These are phyloP conservation scores for Harpegnathos saltator DNA, from an alignment of 1,140 invertebrate species.

Conservation along the genomic window DNA sequence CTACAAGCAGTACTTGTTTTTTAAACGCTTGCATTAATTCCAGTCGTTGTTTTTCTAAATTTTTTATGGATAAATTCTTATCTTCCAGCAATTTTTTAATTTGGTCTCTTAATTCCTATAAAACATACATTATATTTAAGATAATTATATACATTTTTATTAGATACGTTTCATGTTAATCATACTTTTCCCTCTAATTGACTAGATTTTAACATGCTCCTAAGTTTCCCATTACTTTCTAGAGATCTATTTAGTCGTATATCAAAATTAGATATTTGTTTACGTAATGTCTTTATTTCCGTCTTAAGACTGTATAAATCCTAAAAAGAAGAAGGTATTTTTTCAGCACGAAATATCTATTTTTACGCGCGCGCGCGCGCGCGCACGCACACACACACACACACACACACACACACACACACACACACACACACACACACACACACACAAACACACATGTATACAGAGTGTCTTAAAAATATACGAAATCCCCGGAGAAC, in stretches of 20 bases:
- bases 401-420: too few species aligned
- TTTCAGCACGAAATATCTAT: conserved; percentile 20
- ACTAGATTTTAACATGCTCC: conserved; percentile 79
- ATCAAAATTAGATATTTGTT: conserved; percentile 80
- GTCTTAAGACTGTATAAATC: conserved; percentile 84
- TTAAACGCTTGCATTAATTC: conserved; percentile 86
- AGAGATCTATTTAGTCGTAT: conserved; percentile 83
- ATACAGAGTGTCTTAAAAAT: too few species aligned
- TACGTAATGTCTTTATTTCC: conserved; percentile 82
- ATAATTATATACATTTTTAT: neutral
- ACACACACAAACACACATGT: too few species aligned
- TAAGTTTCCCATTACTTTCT: conserved; percentile 85
- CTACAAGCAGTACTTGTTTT: conserved; percentile 85
- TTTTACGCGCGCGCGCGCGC: too few species aligned
- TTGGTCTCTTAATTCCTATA: conserved; percentile 84
- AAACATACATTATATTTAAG: neutral
- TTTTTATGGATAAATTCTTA: conserved; percentile 79
- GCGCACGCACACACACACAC: too few species aligned
- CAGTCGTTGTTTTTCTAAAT: conserved; percentile 84
- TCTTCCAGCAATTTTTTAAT: conserved; percentile 83
- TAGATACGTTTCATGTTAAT: neutral
- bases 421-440: too few species aligned
- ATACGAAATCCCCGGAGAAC: too few species aligned
- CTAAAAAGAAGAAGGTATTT: conserved; percentile 68
- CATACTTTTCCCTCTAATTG: conserved; percentile 86